phyloP scores from a whole-genome alignment of 1,140 invertebrate genomes.

The Ganaspis sp. region DNA sequence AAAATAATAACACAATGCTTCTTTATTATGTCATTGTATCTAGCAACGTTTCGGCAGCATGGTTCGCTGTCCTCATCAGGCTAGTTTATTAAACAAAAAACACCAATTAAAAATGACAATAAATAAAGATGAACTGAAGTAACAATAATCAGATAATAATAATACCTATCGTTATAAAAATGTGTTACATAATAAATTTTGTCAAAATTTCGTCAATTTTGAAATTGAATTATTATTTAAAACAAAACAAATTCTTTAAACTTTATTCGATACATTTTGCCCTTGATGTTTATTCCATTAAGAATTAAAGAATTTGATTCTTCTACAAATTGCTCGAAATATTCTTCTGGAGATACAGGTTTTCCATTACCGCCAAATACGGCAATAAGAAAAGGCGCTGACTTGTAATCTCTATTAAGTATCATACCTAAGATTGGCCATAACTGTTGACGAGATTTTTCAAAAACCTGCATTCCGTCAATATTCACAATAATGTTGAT shows the following conservation, averaged over 20 bases:
- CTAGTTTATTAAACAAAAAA: too few species aligned
- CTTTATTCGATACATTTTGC: conserved; percentile 15
- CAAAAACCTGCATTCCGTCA: neutral
- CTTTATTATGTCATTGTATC: too few species aligned
- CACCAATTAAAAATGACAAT: too few species aligned
- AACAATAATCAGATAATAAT: too few species aligned
- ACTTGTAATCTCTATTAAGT: neutral
- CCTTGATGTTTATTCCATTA: neutral
- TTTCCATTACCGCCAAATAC: neutral
- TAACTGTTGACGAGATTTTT: neutral
- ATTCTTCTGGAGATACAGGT: neutral
- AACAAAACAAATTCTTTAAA: conserved; percentile 40
- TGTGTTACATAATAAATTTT: too few species aligned
- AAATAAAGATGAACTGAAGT: too few species aligned
- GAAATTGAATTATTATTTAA: too few species aligned
- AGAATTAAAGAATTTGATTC: neutral
- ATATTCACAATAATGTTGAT: neutral
- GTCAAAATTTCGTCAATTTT: too few species aligned
- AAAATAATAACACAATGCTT: too few species aligned
- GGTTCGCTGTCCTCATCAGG: too few species aligned
- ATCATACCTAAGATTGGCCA: neutral
- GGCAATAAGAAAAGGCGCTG: neutral
- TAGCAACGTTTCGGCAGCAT: too few species aligned
- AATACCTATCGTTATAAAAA: too few species aligned
- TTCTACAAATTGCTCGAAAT: neutral